Evolutionary conservation across 2,888 invertebrate genomes (phyloP).

Genomic region (Ecliptopera silaceata): DNA sequence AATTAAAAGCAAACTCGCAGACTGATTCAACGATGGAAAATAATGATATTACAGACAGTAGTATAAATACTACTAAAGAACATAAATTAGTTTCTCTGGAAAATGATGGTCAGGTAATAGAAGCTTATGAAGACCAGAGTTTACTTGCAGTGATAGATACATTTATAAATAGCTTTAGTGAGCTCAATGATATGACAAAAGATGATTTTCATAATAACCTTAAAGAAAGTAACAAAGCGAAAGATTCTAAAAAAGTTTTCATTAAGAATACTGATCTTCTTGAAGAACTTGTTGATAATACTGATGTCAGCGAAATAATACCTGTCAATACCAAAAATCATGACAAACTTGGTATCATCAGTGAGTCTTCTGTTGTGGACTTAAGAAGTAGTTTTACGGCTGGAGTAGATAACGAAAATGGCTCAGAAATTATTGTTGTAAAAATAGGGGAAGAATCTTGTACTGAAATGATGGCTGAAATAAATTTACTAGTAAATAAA

Average conservation of each 20-base stretch:
- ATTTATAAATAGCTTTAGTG: slow-evolving; percentile 19
- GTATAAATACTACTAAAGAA: background rate
- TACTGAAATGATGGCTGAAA: background rate
- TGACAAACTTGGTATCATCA: background rate
- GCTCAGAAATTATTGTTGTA: background rate
- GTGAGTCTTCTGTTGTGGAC: background rate
- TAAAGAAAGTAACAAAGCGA: background rate
- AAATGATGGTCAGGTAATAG: background rate
- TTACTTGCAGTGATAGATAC: background rate
- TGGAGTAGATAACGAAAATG: background rate
- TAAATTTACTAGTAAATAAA: background rate
- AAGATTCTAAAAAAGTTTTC: slow-evolving; percentile 1
- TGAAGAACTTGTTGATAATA: slow-evolving; percentile 23
- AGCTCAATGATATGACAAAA: background rate
- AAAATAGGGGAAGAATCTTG: background rate
- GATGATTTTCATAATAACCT: background rate
- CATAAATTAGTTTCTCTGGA: background rate
- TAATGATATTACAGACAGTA: background rate
- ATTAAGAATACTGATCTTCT: slow-evolving; percentile 8
- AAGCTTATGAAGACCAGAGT: background rate
- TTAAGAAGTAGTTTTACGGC: slow-evolving; percentile 3
- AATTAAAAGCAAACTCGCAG: background rate
- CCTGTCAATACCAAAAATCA: slow-evolving; percentile 3
- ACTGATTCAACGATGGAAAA: slow-evolving; percentile 2
- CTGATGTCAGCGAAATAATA: slow-evolving; percentile 13